Conservation (phyloP, 2,113 vertebrate species). For the Rhea pennata region DNA sequence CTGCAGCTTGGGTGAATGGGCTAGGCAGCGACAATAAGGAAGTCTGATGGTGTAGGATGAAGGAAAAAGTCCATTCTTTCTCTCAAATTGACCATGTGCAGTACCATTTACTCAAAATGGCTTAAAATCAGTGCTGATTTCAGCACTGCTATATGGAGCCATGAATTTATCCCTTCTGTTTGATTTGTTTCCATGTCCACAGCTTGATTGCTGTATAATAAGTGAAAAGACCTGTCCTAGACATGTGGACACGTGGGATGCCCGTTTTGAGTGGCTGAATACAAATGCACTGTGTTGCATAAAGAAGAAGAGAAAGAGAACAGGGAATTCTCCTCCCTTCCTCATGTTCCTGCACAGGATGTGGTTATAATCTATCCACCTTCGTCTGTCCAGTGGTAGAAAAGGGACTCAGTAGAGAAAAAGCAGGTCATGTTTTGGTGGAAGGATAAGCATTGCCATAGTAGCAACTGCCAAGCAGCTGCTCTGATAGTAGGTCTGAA, state of each 20-base stretch:
- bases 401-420: not conserved
- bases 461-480: not conserved
- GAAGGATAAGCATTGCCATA: accelerated
- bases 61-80: not conserved
- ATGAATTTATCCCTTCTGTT: not conserved
- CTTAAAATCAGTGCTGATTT: not conserved
- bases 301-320: not conserved
- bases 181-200: not conserved
- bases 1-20: not conserved
- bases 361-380: not conserved
- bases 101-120: not conserved
- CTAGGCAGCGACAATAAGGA: not conserved
- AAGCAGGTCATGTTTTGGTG: not conserved
- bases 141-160: not conserved
- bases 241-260: accelerated
- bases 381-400: not conserved
- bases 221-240: not conserved
- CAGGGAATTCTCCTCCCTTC: not conserved
- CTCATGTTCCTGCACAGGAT: not conserved
- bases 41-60: not conserved
- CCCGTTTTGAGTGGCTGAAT: not conserved
- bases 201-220: not conserved
- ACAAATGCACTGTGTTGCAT: not conserved
- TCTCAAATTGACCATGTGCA: not conserved
- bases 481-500: not conserved